Evolutionary conservation across 2,113 vertebrate genomes (phyloP).

Genomic region (Callithrix jacchus): DNA sequence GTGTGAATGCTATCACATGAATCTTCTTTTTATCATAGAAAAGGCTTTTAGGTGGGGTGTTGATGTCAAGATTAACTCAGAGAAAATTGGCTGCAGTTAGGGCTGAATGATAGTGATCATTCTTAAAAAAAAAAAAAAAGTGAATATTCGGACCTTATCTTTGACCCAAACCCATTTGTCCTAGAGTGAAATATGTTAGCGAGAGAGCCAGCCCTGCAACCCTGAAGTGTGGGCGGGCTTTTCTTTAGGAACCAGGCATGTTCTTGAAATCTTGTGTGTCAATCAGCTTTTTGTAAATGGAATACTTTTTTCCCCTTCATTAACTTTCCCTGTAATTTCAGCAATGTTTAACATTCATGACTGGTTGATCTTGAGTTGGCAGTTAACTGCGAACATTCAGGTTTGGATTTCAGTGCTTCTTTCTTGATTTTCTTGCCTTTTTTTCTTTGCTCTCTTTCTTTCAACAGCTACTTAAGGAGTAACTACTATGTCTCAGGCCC

Average conservation of each 20-base stretch:
- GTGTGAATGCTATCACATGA: slow-evolving; percentile 25
- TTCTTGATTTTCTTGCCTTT: background rate
- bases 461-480: background rate
- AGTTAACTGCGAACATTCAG: slow-evolving; percentile 31
- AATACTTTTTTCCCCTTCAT: slow-evolving; percentile 45
- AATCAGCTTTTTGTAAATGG: slow-evolving; percentile 67
- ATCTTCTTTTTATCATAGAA: slow-evolving; percentile 46
- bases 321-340: slow-evolving; percentile 71
- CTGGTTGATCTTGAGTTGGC: slow-evolving; percentile 63
- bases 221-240: slow-evolving; percentile 49
- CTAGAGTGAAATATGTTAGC: slow-evolving; percentile 9
- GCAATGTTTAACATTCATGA: slow-evolving; percentile 58
- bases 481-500: background rate
- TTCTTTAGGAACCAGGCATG: slow-evolving; percentile 64
- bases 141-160: slow-evolving; percentile 36
- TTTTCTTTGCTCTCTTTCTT: background rate
- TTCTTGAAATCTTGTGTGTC: slow-evolving; percentile 61
- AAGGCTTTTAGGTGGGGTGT: slow-evolving; percentile 46
- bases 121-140: slow-evolving; percentile 48
- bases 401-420: background rate
- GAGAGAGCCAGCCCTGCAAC: background rate
- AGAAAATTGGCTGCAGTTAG: slow-evolving; percentile 62
- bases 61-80: slow-evolving; percentile 63
- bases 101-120: slow-evolving; percentile 54
- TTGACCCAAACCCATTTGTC: slow-evolving; percentile 61